Evolutionary conservation across 2,888 invertebrate species (phyloP).

Genomic region (Brachylomia viminalis): DNA sequence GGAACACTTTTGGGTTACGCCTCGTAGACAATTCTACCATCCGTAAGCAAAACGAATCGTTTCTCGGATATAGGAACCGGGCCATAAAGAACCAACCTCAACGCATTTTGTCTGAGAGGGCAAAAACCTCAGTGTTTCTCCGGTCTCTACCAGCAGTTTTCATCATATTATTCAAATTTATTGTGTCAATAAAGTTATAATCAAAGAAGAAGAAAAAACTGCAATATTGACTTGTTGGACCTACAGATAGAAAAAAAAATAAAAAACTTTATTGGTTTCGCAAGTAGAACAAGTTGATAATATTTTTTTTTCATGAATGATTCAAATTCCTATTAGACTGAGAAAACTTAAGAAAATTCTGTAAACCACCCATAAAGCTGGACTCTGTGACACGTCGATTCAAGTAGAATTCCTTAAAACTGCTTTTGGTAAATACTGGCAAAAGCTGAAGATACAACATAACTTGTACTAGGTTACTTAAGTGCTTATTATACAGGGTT

Average conservation of each 20-base stretch:
- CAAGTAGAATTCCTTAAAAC: neutral
- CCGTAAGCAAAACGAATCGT: too few species aligned
- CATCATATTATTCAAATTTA: neutral
- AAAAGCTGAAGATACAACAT: neutral
- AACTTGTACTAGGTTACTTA: neutral
- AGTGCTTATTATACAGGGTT: too few species aligned
- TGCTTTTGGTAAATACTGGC: neutral
- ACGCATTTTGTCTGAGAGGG: neutral
- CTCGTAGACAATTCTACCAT: too few species aligned
- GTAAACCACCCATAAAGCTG: neutral
- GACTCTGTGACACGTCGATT: neutral
- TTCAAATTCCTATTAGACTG: too few species aligned
- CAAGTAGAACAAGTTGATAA: neutral
- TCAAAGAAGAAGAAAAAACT: neutral
- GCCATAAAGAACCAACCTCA: too few species aligned
- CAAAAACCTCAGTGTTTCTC: neutral
- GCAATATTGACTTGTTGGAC: neutral
- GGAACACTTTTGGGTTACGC: too few species aligned
- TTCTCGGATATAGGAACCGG: too few species aligned
- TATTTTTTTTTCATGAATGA: slow-evolving; percentile 4
- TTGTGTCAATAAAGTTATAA: slow-evolving; percentile 1
- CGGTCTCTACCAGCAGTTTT: neutral
- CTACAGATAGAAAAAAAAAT: neutral
- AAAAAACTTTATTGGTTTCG: slow-evolving; percentile 4
- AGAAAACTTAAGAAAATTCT: too few species aligned